These are phyloP conservation scores for Motacilla alba DNA, from an alignment of 2,113 vertebrate species.

Conservation along the genomic window DNA sequence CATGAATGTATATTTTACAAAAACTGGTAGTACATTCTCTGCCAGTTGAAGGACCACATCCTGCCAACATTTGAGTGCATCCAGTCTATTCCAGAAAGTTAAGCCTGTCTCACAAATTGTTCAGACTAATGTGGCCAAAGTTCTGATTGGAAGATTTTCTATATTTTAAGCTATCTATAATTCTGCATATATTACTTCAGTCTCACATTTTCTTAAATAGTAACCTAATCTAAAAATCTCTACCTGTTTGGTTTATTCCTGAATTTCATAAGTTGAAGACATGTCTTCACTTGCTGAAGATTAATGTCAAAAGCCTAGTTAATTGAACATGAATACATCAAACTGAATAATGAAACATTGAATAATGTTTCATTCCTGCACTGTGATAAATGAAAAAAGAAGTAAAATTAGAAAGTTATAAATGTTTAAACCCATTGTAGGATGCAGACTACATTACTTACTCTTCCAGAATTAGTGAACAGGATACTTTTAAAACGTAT, in stretches of 20 bases:
- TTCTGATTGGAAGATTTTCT: background rate
- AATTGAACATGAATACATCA: background rate
- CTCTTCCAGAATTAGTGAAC: background rate
- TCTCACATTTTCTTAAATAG: background rate
- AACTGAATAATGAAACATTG: too few relatives aligned
- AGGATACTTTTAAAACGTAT: background rate
- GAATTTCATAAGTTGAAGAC: background rate
- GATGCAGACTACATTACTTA: background rate
- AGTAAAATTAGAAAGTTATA: background rate
- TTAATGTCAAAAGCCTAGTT: background rate
- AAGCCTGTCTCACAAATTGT: background rate
- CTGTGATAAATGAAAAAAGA: background rate
- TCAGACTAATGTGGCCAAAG: background rate
- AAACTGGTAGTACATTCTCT: background rate
- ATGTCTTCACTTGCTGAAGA: background rate
- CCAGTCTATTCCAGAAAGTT: background rate
- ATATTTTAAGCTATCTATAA: background rate
- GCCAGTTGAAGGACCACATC: background rate
- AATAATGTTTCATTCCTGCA: background rate
- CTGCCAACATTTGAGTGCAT: background rate
- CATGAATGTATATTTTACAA: background rate
- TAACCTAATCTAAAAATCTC: background rate
- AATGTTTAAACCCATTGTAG: background rate
- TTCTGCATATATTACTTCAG: background rate
- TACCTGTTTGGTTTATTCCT: background rate